A percentile compares a stretch with the other conserved stretches of the same genome.
phyloP scores from a whole-genome alignment of 1,140 invertebrate species.

The Conus betulinus region DNA sequence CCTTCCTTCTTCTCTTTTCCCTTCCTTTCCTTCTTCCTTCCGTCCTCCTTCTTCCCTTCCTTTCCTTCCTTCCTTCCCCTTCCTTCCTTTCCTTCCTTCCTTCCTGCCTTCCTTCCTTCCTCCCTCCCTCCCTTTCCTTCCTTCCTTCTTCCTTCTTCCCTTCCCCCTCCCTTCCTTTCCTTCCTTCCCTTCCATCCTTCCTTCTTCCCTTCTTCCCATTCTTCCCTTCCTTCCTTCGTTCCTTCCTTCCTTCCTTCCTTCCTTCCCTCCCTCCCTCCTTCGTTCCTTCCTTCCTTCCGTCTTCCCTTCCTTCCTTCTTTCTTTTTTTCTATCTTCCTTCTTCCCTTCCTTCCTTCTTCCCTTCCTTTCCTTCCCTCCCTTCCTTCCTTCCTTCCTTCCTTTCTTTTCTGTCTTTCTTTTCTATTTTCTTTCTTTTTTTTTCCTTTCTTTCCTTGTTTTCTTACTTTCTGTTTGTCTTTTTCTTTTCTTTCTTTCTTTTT shows the following conservation, averaged over 20 bases:
- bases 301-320: background rate
- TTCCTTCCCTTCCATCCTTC: background rate
- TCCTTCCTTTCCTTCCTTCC: background rate
- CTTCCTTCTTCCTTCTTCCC: no score
- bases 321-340: background rate
- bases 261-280: background rate
- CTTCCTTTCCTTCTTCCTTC: no score
- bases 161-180: no score
- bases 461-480: background rate
- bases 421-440: background rate
- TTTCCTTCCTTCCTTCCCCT: background rate
- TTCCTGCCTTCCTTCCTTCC: background rate
- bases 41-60: no score
- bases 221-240: background rate
- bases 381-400: no score
- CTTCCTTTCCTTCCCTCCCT: no score
- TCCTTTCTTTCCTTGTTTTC: background rate
- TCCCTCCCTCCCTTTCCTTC: no score
- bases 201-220: no score
- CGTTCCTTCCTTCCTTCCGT: background rate
- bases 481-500: no score
- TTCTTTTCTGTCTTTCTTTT: no score
- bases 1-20: no score
- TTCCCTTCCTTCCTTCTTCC: background rate
- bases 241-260: no score